phyloP scores from a whole-genome alignment of 2,888 invertebrate genomes.

The Thera britannica region DNA sequence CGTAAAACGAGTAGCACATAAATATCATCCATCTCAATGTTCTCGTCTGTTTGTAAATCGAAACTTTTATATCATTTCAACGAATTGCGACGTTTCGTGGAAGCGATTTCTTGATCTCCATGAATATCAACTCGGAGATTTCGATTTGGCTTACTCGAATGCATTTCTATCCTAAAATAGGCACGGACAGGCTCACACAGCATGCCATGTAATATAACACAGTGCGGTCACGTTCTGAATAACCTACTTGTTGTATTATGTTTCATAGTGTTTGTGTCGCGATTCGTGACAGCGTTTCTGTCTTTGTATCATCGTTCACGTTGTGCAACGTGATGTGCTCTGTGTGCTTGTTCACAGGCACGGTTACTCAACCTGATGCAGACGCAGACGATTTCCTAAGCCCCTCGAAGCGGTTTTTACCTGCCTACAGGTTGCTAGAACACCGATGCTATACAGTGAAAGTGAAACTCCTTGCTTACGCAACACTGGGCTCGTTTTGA shows the following conservation, averaged over 20 bases:
- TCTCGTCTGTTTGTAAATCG: conserved; percentile 37
- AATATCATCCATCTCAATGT: conserved; percentile 37
- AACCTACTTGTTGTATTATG: conserved; percentile 72
- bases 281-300: conserved; percentile 68
- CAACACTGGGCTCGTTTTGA: conserved; percentile 46
- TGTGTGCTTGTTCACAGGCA: conserved; percentile 67
- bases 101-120: conserved; percentile 22
- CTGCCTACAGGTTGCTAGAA: conserved; percentile 49
- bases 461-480: conserved; percentile 61
- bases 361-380: conserved; percentile 68
- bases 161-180: conserved; percentile 52
- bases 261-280: conserved; percentile 68
- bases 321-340: conserved; percentile 69
- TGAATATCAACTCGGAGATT: conserved; percentile 13
- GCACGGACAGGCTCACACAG: conserved; percentile 46
- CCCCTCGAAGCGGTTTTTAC: conserved; percentile 60
- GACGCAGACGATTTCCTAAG: conserved; percentile 67
- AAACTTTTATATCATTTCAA: conserved; percentile 26
- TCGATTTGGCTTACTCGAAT: conserved; percentile 25
- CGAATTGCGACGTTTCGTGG: conserved; percentile 20
- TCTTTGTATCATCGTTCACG: conserved; percentile 62
- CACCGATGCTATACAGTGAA: conserved; percentile 63
- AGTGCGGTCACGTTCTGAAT: conserved; percentile 76
- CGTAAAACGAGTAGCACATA: conserved; percentile 47
- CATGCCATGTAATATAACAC: conserved; percentile 62